phyloP scores from a whole-genome alignment of 2,113 vertebrate genomes.

The Sorex fumeus region DNA sequence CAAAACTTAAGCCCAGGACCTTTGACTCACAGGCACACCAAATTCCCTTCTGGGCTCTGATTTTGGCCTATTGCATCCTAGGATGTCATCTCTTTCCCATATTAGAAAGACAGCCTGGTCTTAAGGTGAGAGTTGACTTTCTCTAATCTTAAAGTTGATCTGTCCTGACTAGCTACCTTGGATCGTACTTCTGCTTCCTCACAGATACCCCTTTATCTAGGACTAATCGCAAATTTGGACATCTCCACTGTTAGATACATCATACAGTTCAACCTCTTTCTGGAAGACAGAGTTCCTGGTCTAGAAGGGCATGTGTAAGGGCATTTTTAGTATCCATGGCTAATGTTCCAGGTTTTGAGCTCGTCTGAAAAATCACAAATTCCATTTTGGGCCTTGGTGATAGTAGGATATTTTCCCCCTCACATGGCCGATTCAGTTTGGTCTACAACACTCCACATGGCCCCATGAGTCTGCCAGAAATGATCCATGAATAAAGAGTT shows the following conservation, averaged over 20 bases:
- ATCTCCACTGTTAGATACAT: not conserved
- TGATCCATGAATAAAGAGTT: too few species aligned
- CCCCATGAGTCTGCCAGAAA: too few species aligned
- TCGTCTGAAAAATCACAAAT: not conserved
- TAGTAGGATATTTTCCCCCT: too few species aligned
- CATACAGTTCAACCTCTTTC: not conserved
- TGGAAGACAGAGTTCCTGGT: not conserved
- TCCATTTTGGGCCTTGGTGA: too few species aligned
- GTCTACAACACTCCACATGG: too few species aligned
- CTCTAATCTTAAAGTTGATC: not conserved
- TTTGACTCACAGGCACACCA: not conserved
- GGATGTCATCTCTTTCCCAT: not conserved
- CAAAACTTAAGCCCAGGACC: constrained; percentile 3
- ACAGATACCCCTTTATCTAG: not conserved
- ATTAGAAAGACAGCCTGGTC: not conserved
- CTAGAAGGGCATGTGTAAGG: not conserved
- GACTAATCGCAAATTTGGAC: not conserved
- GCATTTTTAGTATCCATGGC: not conserved
- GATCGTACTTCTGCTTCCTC: not conserved
- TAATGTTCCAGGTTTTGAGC: constrained; percentile 5
- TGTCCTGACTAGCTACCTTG: not conserved
- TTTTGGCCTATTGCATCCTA: not conserved
- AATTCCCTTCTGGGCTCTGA: not conserved
- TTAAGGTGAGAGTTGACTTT: not conserved
- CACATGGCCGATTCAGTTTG: too few species aligned